phyloP scores from a whole-genome alignment of 1,140 invertebrate species.

The Tenebrio molitor region DNA sequence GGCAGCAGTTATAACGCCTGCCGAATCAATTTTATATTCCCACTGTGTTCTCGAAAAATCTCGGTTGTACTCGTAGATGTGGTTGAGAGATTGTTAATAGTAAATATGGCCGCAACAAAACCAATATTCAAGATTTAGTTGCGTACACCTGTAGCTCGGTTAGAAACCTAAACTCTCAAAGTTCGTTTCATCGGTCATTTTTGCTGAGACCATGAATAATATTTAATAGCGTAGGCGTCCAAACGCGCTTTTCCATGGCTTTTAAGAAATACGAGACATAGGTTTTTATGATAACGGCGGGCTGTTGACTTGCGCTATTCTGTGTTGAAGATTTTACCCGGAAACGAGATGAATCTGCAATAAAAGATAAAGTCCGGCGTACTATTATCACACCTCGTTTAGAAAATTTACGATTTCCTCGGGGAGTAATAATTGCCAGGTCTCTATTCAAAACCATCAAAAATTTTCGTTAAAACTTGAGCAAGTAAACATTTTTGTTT shows the following conservation, averaged over 20 bases:
- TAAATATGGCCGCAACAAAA: conserved; percentile 9
- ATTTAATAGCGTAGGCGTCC: conserved; percentile 32
- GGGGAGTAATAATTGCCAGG: neutral
- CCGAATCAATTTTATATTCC: neutral
- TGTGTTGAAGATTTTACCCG: conserved; percentile 22
- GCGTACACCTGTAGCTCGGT: conserved; percentile 2
- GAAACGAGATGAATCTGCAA: conserved; percentile 26
- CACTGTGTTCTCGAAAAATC: neutral
- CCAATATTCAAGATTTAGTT: neutral
- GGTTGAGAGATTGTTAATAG: too few species aligned
- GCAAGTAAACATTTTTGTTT: too few species aligned
- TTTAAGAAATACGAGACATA: conserved; percentile 39
- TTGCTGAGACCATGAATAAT: conserved; percentile 18
- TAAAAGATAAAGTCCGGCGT: conserved; percentile 15
- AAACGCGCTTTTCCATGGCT: conserved; percentile 21
- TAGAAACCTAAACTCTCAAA: neutral
- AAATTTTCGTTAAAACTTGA: neutral
- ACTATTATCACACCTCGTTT: conserved; percentile 9
- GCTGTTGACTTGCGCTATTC: conserved; percentile 1
- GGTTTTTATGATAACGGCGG: conserved; percentile 32
- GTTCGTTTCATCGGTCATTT: conserved; percentile 24
- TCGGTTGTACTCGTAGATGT: conserved; percentile 1
- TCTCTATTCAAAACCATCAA: too few species aligned
- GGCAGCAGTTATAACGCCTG: conserved; percentile 11
- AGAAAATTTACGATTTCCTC: conserved; percentile 10